phyloP scores from a whole-genome alignment of 2,113 vertebrate species.

The Caranx ignobilis region DNA sequence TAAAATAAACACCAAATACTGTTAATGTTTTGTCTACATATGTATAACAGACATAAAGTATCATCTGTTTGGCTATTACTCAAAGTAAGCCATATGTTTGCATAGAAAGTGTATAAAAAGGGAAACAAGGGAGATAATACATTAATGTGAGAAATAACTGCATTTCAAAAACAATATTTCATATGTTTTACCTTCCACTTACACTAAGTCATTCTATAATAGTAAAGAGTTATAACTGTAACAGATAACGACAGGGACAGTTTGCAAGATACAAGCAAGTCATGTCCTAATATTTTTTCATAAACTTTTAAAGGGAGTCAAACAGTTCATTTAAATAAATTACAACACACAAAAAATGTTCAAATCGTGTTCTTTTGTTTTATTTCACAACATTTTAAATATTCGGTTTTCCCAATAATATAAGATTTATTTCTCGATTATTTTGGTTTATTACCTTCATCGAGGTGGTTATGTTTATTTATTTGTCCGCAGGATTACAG shows the following conservation, averaged over 20 bases:
- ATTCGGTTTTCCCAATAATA: background rate
- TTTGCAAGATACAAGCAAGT: background rate
- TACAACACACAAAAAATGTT: background rate
- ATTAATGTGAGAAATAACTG: background rate
- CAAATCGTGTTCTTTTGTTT: background rate
- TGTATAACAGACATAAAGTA: background rate
- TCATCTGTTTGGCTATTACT: background rate
- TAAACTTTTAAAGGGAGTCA: background rate
- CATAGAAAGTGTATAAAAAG: background rate
- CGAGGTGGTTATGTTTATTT: too few relatives aligned
- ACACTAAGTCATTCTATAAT: background rate
- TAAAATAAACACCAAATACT: background rate
- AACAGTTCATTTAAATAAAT: background rate
- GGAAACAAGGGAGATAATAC: too few relatives aligned
- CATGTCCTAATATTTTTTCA: background rate
- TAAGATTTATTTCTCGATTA: background rate
- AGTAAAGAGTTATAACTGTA: too few relatives aligned
- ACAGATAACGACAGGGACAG: background rate
- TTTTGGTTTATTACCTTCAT: background rate
- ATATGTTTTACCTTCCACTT: background rate
- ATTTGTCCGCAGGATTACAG: too few relatives aligned
- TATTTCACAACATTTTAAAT: background rate
- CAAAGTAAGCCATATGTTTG: background rate
- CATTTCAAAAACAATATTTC: slow-evolving; percentile 3
- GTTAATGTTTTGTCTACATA: background rate